phyloP scores from a whole-genome alignment of 53 echinoderm and acorn worm genomes.

The Hippasteria phrygiana region DNA sequence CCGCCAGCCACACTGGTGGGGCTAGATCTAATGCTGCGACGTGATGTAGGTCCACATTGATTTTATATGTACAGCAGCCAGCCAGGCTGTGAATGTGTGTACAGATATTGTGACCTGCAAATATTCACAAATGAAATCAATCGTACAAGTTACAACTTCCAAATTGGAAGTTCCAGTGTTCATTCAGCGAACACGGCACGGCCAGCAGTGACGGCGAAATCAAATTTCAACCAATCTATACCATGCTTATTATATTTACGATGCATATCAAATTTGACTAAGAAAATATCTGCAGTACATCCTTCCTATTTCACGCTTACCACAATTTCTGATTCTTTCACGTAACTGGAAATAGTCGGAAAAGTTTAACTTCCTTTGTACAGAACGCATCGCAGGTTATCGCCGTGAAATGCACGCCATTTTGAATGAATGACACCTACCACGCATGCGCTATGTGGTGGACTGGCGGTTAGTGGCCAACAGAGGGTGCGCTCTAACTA shows the following conservation, averaged over 20 bases:
- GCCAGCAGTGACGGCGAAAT: no score
- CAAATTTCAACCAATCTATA: no score
- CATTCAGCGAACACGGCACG: no score
- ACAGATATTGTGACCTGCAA: no score
- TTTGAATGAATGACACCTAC: slow-evolving; percentile 56
- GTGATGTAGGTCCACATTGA: no score
- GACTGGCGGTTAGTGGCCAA: not conserved
- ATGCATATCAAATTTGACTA: not conserved
- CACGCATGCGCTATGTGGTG: slow-evolving; percentile 48
- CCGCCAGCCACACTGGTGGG: no score
- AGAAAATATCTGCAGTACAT: not conserved
- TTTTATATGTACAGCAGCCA: no score
- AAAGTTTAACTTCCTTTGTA: slow-evolving; percentile 69
- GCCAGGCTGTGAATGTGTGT: no score
- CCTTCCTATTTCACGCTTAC: not conserved
- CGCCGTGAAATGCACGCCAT: slow-evolving; percentile 63
- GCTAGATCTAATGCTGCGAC: no score
- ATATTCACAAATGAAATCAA: no score
- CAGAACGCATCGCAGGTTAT: slow-evolving; percentile 29
- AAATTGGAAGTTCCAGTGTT: no score
- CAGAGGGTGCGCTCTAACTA: slow-evolving; percentile 46
- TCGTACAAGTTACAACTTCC: no score
- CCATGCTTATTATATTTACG: not conserved
- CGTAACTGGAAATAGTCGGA: slow-evolving; percentile 10
- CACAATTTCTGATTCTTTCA: not conserved